phyloP scores from a whole-genome alignment of 2,113 vertebrate genomes.

The Cinclus mexicanus region DNA sequence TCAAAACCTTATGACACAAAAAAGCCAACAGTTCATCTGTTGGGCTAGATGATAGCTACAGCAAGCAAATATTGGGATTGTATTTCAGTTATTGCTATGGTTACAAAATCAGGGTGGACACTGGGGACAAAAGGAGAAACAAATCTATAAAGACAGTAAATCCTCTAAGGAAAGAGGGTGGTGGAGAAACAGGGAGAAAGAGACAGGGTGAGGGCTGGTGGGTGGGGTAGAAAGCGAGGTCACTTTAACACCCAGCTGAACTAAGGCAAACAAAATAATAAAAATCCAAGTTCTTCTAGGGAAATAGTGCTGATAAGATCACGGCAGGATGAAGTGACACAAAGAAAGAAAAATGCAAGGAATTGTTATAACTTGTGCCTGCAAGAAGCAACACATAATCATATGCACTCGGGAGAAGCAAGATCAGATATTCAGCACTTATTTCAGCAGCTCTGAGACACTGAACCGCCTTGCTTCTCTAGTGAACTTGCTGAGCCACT shows the following conservation, averaged over 20 bases:
- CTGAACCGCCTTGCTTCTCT: not conserved
- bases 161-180: conserved; percentile 48
- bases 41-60: conserved; percentile 45
- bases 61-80: conserved; percentile 61
- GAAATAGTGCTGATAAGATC: conserved; percentile 29
- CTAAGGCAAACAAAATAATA: conserved; percentile 7
- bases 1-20: conserved; percentile 45
- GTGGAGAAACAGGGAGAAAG: not conserved
- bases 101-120: conserved; percentile 74
- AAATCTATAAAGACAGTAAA: conserved; percentile 48
- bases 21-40: conserved; percentile 46
- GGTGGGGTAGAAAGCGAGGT: conserved; percentile 4
- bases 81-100: conserved; percentile 72
- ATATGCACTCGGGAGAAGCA: not conserved
- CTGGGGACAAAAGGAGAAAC: conserved; percentile 46
- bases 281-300: conserved; percentile 6
- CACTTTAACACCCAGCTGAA: conserved; percentile 19
- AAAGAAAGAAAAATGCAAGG: conserved; percentile 29
- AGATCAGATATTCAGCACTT: not conserved
- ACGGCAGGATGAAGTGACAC: not conserved
- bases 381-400: not conserved
- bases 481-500: not conserved
- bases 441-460: not conserved
- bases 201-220: not conserved
- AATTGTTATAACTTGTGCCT: conserved; percentile 30